Evolutionary conservation across 1,140 invertebrate species (phyloP), one percentile per base, ranked within the genome.

Genomic region (Drosophila funebris): DNA sequence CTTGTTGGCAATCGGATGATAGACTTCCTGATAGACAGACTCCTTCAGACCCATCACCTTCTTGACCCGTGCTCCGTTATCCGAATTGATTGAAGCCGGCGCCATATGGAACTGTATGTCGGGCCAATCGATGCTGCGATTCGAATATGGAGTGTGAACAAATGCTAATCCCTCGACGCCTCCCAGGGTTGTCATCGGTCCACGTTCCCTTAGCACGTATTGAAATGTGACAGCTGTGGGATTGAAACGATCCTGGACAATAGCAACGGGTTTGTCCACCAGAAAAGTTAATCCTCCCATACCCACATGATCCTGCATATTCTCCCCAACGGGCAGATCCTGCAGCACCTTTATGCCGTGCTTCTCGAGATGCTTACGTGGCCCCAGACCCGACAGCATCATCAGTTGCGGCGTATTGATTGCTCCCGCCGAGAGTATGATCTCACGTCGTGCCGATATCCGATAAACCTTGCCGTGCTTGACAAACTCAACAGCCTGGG

Each of bases 31-130:
- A 88, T 97, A 97, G 0, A 97, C 90, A 41, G 95, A 94, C 41
- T 97, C 96, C n/a, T 95, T 96, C 1, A 98, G 85, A 0, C 97
- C 96, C n/a, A 97, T 88, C 13, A 96, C 95, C 91, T 96, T 96
- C 68, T 95, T 93, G 0, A 97, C 95, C 68, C 95, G 93, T 8
- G 94, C 93, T 0, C 96, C 96, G 33, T 94, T 94, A 79, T 97
- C 96, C 0, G 96, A 97, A 62, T 96, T 95, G 1, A 97, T 95
- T 1, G 96, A 96, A 0, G 96, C 96, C 0, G 96, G 96, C 1
- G 96, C 96, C 95, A 97, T 96, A 66, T 97, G 96, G 58, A 97
- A 96, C 72, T 97, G 96, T 56, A 97, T 95, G 76, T 97, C 97
- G 0, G 97, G 96, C 93, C 95, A 96, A 53, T 95, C 93, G 0